phyloP scores from a whole-genome alignment of 2,797 vertebrate species.

The Scolopax bukidnonensis region DNA sequence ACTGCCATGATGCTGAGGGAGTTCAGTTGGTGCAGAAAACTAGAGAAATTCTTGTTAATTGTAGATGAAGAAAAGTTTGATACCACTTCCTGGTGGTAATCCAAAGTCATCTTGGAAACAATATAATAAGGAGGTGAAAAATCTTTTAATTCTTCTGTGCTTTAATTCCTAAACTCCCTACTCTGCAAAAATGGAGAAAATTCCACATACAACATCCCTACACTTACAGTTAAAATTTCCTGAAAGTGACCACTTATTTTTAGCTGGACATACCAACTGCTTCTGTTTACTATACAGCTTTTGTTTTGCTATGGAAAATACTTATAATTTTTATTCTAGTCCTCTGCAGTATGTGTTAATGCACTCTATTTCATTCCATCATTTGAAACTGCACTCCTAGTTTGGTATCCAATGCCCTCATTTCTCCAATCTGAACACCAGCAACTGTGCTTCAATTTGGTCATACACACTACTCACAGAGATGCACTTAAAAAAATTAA shows the following conservation, averaged over 20 bases:
- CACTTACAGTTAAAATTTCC: not conserved
- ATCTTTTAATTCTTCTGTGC: not conserved
- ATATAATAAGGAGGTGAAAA: not conserved
- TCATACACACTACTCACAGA: not conserved
- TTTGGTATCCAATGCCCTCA: not conserved
- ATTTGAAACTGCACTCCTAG: not conserved
- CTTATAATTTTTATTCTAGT: not conserved
- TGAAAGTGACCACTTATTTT: not conserved
- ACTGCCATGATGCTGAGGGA: not conserved
- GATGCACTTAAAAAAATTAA: not conserved
- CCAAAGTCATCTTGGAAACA: not conserved
- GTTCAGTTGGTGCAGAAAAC: not conserved
- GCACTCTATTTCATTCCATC: not conserved
- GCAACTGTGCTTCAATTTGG: not conserved
- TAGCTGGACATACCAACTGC: not conserved
- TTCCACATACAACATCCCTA: not conserved
- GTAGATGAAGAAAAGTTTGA: not conserved
- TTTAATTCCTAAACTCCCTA: not conserved
- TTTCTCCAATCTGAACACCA: not conserved
- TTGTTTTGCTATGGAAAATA: not conserved
- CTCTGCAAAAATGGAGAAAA: not conserved
- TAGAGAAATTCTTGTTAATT: not conserved
- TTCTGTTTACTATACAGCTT: not conserved
- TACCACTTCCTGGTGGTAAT: not conserved
- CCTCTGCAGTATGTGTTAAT: not conserved